Percentiles rank a stretch among this genome's conserved stretches.
These are phyloP conservation scores for Muraenolepis orangiensis DNA, from an alignment of 2,797 vertebrate genomes.

Conservation along the genomic window DNA sequence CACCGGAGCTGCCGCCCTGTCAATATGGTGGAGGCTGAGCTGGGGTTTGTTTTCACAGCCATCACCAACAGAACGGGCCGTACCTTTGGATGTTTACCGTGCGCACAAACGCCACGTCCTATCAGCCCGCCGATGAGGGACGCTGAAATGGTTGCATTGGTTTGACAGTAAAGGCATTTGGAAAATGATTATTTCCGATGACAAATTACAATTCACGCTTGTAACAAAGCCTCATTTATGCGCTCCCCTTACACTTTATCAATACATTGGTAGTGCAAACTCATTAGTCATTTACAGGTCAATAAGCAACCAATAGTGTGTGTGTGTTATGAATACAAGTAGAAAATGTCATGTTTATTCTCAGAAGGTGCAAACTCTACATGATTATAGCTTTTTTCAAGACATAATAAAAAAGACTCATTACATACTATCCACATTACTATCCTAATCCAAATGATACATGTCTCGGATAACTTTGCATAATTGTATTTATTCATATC, in stretches of 20 bases:
- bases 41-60: neutral
- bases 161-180: no score
- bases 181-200: neutral
- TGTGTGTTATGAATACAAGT: neutral
- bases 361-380: neutral
- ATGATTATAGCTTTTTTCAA: neutral
- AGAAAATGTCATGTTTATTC: neutral
- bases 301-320: neutral
- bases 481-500: neutral
- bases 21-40: neutral
- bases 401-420: neutral
- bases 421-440: neutral
- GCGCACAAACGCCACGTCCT: neutral
- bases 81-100: no score
- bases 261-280: no score
- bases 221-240: no score
- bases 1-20: neutral
- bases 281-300: no score
- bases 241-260: no score
- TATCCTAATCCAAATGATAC: neutral
- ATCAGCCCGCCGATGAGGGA: neutral
- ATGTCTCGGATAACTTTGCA: neutral
- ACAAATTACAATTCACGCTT: no score
- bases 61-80: neutral
- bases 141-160: neutral